Base-by-base conservation (phyloP, 2,113 vertebrate species). In the Tringa solitaria region DNA sequence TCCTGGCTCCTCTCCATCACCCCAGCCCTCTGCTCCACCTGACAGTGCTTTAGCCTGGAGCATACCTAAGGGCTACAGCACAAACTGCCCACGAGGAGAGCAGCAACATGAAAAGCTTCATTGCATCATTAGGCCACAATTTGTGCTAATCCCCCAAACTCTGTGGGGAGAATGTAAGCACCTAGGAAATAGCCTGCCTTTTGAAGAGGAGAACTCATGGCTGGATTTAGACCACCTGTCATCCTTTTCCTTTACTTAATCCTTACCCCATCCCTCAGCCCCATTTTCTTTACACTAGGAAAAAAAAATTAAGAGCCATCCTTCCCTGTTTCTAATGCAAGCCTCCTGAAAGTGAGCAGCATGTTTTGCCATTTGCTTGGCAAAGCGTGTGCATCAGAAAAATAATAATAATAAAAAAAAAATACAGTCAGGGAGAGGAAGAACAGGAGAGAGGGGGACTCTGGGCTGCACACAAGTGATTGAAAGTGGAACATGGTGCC, bases 41-140 rank as follows among this genome's bases (percentile, higher is more conserved):
- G 81, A 94, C 93, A 92, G 67, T 51, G 63, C 64, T 88, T 91
- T 94, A 90, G 95, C 95, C 95, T 83, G 89, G 35, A 89, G 97
- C 93, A 43, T 70, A 84, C 80, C 84, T 60, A 77, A 90, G 51
- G 88, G 90, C 88, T 90, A 79, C 79, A 86, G 83, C 90, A 87
- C 68, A 95, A 73, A 69, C 86, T 96, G 77, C 89, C 95, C 94
- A 83, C 6, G 17, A 97, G 90, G 82, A 89, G 46, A 86, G 80
- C 87, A 96, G 79, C 89, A 48, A 94, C 94, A 87, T 85, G 53
- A 98, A 96, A 94, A 39, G 48, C 73, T 91, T 84, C 77, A 41
- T 50, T 59, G 17, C 90, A 97, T 97, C 94, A 96, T 97, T 96
- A 97, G 95, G 90, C 68, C 73, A 81, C 86, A 94, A 90, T 91